Evolutionary conservation across 1,140 invertebrate species (phyloP).

Genomic region (Brachionus manjavacas): DNA sequence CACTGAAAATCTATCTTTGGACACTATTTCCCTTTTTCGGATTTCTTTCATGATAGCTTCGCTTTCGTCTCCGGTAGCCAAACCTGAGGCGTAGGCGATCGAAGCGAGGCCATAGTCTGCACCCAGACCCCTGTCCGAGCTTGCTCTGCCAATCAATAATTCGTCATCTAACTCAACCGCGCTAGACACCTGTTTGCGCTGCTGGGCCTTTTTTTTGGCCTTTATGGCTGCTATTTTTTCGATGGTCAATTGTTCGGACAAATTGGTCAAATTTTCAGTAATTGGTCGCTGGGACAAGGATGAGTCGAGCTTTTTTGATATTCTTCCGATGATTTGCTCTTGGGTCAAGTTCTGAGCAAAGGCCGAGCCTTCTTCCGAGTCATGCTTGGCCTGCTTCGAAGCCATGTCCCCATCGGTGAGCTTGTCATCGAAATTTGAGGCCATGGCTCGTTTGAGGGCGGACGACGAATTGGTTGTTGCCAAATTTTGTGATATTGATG

Average conservation of each 20-base stretch:
- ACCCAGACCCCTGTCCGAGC: not conserved
- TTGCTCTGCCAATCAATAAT: not conserved
- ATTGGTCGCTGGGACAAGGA: conserved; percentile 6
- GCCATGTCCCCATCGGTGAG: not conserved
- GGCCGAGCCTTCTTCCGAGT: not conserved
- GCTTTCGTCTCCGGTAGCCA: not conserved
- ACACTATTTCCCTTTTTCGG: conserved; percentile 84
- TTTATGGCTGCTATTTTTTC: conserved; percentile 97
- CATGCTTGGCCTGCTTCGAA: not conserved
- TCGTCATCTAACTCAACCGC: conserved; percentile 48
- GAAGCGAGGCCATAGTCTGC: not conserved
- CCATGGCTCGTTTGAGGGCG: conserved; percentile 1
- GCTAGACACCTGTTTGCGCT: conserved; percentile 80
- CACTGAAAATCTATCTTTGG: conserved; percentile 88
- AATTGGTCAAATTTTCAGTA: conserved; percentile 55
- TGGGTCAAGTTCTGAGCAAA: not conserved
- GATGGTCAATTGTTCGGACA: conserved; percentile 69
- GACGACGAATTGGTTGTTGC: not conserved
- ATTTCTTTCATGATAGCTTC: conserved; percentile 65
- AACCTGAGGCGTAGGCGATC: not conserved
- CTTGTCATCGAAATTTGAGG: not conserved
- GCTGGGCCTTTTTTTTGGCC: conserved; percentile 90
- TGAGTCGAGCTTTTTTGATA: conserved; percentile 27
- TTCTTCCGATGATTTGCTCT: conserved; percentile 15
- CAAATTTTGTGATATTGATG: not conserved